phyloP scores from a whole-genome alignment of 1,140 invertebrate species.

The Penaeus chinensis region DNA sequence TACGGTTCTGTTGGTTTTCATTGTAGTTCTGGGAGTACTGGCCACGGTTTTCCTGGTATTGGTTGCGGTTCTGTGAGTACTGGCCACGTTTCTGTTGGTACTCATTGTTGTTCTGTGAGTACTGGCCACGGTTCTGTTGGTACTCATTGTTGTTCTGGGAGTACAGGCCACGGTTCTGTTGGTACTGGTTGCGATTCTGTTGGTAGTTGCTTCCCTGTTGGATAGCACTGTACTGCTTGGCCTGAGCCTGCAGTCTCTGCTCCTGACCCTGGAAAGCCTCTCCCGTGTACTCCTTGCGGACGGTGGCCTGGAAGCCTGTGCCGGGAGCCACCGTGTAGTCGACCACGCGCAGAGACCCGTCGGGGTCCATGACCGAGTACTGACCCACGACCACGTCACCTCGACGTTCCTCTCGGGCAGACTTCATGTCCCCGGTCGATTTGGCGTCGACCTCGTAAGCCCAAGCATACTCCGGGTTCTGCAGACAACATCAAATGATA shows the following conservation, averaged over 20 bases:
- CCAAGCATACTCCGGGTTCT: slow-evolving; percentile 35
- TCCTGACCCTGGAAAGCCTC: not conserved
- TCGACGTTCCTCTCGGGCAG: slow-evolving; percentile 39
- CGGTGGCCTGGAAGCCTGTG: slow-evolving; percentile 34
- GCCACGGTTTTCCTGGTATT: too few species aligned
- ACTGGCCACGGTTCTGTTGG: too few species aligned
- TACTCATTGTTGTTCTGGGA: not conserved
- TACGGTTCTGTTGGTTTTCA: not conserved
- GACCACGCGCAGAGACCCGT: slow-evolving; percentile 2
- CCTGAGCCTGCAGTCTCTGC: too few species aligned
- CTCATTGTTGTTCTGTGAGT: not conserved
- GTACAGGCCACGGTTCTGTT: not conserved
- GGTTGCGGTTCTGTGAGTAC: not conserved
- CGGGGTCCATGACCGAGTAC: slow-evolving; percentile 24
- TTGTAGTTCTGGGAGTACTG: too few species aligned
- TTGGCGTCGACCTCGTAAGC: slow-evolving; percentile 32
- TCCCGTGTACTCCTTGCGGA: not conserved
- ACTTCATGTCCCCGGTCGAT: slow-evolving; percentile 30
- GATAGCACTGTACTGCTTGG: not conserved
- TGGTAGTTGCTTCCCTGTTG: not conserved
- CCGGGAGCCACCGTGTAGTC: slow-evolving; percentile 26
- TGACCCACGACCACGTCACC: slow-evolving; percentile 38
- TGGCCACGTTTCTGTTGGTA: not conserved
- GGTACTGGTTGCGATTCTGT: too few species aligned
- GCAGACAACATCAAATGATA: not conserved